Conservation (phyloP, 2,888 invertebrate species). For the Caenorhabditis becei region DNA sequence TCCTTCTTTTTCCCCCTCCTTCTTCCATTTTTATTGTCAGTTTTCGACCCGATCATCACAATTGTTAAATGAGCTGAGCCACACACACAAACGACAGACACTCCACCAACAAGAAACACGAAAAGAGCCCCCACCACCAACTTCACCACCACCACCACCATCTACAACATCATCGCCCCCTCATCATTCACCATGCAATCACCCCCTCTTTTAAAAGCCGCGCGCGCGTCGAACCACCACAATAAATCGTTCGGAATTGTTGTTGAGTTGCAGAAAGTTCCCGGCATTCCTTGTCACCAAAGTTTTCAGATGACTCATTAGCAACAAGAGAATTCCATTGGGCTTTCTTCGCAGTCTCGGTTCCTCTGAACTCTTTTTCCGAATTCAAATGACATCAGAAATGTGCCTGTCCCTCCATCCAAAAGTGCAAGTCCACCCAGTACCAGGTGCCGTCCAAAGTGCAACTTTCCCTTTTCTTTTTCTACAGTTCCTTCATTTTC, state of each 20-base stretch:
- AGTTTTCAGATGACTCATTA: slow-evolving; percentile 2
- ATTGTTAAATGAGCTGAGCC: slow-evolving; percentile 61
- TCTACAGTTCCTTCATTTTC: too few species aligned
- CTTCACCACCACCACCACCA: not conserved
- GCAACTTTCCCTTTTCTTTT: not conserved
- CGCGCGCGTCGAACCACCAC: slow-evolving; percentile 56
- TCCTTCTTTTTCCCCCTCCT: slow-evolving; percentile 12
- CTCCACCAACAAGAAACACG: slow-evolving; percentile 38
- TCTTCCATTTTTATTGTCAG: slow-evolving; percentile 51
- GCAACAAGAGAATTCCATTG: not conserved
- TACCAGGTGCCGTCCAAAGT: not conserved
- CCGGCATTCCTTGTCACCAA: not conserved
- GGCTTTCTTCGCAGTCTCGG: too few species aligned
- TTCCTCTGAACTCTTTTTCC: too few species aligned
- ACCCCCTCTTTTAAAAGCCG: slow-evolving; percentile 28
- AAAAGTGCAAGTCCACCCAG: not conserved
- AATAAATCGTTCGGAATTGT: slow-evolving; percentile 67
- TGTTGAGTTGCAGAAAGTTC: slow-evolving; percentile 33
- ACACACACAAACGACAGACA: slow-evolving; percentile 56
- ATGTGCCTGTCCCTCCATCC: too few species aligned
- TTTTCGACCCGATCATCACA: slow-evolving; percentile 57
- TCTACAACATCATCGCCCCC: slow-evolving; percentile 27
- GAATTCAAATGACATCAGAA: too few species aligned
- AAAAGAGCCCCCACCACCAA: slow-evolving; percentile 42
- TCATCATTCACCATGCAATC: slow-evolving; percentile 33